A percentile compares a stretch with the other conserved stretches of the same genome.
Conservation (phyloP, 2,888 invertebrate species). For the Eupithecia abbreviata region DNA sequence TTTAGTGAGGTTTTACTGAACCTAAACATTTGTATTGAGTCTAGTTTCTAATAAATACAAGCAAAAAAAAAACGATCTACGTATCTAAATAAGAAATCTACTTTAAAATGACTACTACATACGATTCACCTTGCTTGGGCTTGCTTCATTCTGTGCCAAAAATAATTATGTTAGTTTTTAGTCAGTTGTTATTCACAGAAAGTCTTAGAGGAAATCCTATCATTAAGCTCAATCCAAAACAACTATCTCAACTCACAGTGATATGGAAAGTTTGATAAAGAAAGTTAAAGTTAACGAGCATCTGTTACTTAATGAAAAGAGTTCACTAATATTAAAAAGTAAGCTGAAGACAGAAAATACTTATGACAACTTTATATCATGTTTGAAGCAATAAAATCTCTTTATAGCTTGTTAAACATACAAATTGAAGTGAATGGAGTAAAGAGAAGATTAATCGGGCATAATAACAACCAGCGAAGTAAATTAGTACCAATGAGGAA, state of each 20-base stretch:
- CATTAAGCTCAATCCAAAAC: not conserved
- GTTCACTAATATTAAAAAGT: not conserved
- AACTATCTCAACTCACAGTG: not conserved
- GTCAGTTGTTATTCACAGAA: not conserved
- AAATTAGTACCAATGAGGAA: not conserved
- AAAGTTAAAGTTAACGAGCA: not conserved
- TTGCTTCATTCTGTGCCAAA: slow-evolving; percentile 62
- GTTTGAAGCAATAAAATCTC: not conserved
- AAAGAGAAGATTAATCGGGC: not conserved
- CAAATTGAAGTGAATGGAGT: not conserved
- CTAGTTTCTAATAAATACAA: not conserved
- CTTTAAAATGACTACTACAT: slow-evolving; percentile 35
- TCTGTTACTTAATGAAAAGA: not conserved
- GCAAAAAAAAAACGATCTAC: slow-evolving; percentile 25
- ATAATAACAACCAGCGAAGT: not conserved
- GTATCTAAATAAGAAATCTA: slow-evolving; percentile 31
- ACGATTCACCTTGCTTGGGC: slow-evolving; percentile 65
- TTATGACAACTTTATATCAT: no score
- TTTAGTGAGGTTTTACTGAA: not conserved
- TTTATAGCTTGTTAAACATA: not conserved
- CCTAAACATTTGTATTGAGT: not conserved
- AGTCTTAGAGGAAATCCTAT: not conserved
- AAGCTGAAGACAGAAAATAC: not conserved
- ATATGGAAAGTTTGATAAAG: not conserved
- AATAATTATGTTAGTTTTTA: slow-evolving; percentile 47